Conservation (phyloP, 2,888 invertebrate genomes). For the Eristalis pertinax region DNA sequence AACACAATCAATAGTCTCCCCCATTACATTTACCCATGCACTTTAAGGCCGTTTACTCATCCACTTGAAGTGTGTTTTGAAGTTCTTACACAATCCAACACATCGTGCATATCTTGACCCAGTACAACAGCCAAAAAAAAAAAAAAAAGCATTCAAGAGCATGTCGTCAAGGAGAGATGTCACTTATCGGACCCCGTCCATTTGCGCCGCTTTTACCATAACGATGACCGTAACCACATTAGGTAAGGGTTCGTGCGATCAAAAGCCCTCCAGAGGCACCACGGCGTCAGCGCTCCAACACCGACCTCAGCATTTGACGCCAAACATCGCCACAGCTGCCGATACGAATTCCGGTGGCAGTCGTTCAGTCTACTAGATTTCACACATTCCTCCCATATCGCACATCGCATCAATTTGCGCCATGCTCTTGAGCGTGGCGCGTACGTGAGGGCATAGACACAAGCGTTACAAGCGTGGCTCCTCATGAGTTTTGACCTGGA, state of each 20-base stretch:
- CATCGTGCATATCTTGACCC: neutral
- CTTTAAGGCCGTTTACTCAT: too few relatives aligned
- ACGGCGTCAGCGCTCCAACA: neutral
- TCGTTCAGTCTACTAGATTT: neutral
- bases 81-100: neutral
- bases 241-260: neutral
- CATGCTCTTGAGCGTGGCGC: neutral
- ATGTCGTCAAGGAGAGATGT: neutral
- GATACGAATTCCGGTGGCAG: neutral
- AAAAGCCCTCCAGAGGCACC: neutral
- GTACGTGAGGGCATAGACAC: conserved; percentile 46
- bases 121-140: neutral
- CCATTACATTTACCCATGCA: too few relatives aligned
- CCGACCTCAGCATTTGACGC: neutral
- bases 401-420: neutral
- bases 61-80: neutral
- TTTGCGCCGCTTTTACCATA: neutral
- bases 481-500: conserved; percentile 58
- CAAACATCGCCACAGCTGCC: neutral
- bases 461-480: conserved; percentile 22
- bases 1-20: neutral
- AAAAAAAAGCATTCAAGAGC: neutral
- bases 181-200: neutral
- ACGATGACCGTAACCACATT: neutral
- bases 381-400: neutral